Conservation (phyloP, 1,140 invertebrate genomes). For the Drosophila grimshawi region DNA sequence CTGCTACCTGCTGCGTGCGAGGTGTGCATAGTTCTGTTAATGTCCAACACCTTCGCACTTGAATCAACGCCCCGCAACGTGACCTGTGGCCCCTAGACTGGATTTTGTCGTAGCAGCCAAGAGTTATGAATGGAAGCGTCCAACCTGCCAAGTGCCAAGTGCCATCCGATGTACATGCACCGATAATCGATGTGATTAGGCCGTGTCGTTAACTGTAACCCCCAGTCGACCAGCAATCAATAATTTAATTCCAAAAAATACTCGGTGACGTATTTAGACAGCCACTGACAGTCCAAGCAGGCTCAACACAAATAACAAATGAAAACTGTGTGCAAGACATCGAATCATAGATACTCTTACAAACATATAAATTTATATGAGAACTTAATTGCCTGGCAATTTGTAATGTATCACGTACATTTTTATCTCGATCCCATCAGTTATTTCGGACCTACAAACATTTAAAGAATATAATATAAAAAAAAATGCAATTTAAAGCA, state of each 20-base stretch:
- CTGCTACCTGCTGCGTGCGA: slow-evolving; percentile 67
- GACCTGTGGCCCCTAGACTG: slow-evolving; percentile 64
- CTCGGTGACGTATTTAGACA: slow-evolving; percentile 78
- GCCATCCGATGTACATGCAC: slow-evolving; percentile 52
- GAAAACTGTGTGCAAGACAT: background rate
- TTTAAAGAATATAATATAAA: too few species aligned
- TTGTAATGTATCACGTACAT: too few species aligned
- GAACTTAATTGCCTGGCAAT: too few species aligned
- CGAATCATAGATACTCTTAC: slow-evolving; percentile 31
- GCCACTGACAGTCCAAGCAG: slow-evolving; percentile 72
- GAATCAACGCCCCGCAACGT: slow-evolving; percentile 55
- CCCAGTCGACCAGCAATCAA: slow-evolving; percentile 69
- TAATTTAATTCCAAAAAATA: slow-evolving; percentile 62
- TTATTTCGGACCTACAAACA: too few species aligned
- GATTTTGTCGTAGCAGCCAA: slow-evolving; percentile 48
- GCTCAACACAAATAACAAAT: slow-evolving; percentile 51
- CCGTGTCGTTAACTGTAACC: slow-evolving; percentile 63
- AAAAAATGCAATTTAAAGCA: too few species aligned
- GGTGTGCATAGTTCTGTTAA: slow-evolving; percentile 77
- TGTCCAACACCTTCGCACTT: slow-evolving; percentile 76
- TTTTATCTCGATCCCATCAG: too few species aligned
- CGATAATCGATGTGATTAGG: slow-evolving; percentile 80
- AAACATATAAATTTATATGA: too few species aligned
- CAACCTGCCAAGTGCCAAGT: slow-evolving; percentile 54
- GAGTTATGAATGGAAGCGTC: slow-evolving; percentile 55